Percentiles rank a stretch among this genome's conserved stretches.
phyloP scores from a whole-genome alignment of 2,113 vertebrate genomes.

The Toxotes jaculatrix region DNA sequence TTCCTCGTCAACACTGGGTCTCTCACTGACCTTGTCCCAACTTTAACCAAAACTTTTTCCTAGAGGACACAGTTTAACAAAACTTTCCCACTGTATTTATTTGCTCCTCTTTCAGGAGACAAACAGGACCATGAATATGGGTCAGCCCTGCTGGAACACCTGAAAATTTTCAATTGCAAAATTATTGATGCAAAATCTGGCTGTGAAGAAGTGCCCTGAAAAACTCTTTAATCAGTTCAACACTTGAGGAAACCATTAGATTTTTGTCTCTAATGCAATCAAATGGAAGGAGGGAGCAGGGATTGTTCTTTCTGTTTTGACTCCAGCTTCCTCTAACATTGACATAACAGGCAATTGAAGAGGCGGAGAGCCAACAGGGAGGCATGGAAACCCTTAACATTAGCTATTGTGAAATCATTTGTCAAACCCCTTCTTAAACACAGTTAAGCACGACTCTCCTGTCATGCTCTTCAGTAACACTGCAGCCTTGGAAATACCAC shows the following conservation, averaged over 20 bases:
- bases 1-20: conserved; percentile 20
- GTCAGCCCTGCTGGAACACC: conserved; percentile 36
- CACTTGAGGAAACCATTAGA: conserved; percentile 38
- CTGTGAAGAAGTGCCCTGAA: conserved; percentile 26
- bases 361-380: neutral
- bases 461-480: neutral
- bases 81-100: conserved; percentile 44
- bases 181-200: conserved; percentile 59
- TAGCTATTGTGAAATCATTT: neutral
- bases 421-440: conserved; percentile 9
- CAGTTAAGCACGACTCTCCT: conserved; percentile 3
- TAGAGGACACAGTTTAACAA: conserved; percentile 34
- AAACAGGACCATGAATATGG: conserved; percentile 44
- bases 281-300: conserved; percentile 16
- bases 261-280: conserved; percentile 29
- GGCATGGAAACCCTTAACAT: neutral
- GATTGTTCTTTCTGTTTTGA: neutral
- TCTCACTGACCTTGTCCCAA: conserved; percentile 45
- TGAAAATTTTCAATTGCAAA: conserved; percentile 47
- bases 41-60: conserved; percentile 50
- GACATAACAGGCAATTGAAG: neutral
- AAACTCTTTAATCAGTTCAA: conserved; percentile 66
- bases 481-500: conserved; percentile 13
- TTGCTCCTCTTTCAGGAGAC: conserved; percentile 27
- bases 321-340: neutral